A percentile compares a stretch with the other conserved stretches of the same genome.
Evolutionary conservation across 2,888 invertebrate species (phyloP).

Genomic region (Troides aeacus): DNA sequence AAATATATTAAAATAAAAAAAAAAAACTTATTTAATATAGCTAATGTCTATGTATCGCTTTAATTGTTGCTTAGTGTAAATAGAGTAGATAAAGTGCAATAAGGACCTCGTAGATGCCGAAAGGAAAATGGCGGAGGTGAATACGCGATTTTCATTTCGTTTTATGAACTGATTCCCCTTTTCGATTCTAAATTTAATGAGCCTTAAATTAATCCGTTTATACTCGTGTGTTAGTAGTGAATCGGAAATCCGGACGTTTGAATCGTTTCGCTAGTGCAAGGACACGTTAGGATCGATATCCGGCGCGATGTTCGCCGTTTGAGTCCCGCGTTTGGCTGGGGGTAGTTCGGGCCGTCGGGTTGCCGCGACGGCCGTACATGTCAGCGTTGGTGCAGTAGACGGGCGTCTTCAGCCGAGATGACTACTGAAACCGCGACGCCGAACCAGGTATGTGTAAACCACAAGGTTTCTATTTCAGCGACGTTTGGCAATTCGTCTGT

Average conservation of each 20-base stretch:
- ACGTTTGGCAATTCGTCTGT: constrained; percentile 25
- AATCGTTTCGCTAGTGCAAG: constrained; percentile 47
- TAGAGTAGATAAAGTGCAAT: constrained; percentile 38
- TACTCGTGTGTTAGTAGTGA: constrained; percentile 12
- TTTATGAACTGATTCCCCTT: constrained; percentile 28
- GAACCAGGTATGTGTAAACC: constrained; percentile 59
- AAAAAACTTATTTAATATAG: constrained; percentile 45
- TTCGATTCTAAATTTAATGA: constrained; percentile 16
- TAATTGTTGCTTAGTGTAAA: constrained; percentile 58
- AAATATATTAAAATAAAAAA: constrained; percentile 42
- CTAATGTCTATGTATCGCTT: constrained; percentile 53
- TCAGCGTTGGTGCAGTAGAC: constrained; percentile 66
- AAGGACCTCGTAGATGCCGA: constrained; percentile 36
- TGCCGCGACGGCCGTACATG: constrained; percentile 69
- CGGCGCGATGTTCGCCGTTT: constrained; percentile 44
- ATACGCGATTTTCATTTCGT: constrained; percentile 46
- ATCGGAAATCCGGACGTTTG: constrained; percentile 45
- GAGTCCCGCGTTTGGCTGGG: constrained; percentile 37
- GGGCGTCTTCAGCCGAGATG: constrained; percentile 66
- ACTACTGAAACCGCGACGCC: constrained; percentile 78
- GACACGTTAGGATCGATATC: constrained; percentile 60
- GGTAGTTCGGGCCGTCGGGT: constrained; percentile 56
- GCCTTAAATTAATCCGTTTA: constrained; percentile 17
- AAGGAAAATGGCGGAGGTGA: constrained; percentile 67
- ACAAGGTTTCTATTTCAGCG: constrained; percentile 37